Conservation (phyloP, 2,888 invertebrate genomes). For the Cheilosia impressa region DNA sequence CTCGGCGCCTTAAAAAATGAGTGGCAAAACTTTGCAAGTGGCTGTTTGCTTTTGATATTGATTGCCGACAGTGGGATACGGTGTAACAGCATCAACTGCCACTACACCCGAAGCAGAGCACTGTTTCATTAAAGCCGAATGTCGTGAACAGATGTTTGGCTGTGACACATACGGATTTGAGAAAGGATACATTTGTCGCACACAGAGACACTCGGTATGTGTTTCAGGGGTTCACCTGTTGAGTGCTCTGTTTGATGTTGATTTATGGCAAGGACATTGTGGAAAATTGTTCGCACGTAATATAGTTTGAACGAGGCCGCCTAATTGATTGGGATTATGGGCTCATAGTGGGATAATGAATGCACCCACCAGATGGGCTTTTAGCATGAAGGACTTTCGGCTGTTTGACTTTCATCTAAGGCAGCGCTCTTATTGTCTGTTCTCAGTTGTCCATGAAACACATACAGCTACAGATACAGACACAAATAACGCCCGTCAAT, state of each 20-base stretch:
- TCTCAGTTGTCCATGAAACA: neutral
- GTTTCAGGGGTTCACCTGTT: conserved; percentile 52
- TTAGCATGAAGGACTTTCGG: neutral
- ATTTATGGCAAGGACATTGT: conserved; percentile 51
- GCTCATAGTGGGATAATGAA: conserved; percentile 17
- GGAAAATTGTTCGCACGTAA: conserved; percentile 29
- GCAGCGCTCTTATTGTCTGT: neutral
- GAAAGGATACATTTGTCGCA: conserved; percentile 43
- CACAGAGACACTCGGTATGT: neutral
- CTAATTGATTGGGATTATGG: conserved; percentile 28
- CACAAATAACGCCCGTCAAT: conserved; percentile 45
- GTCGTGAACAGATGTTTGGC: conserved; percentile 65
- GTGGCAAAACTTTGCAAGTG: conserved; percentile 62
- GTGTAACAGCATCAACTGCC: conserved; percentile 36
- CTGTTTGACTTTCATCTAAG: conserved; percentile 1
- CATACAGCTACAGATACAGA: conserved; percentile 35
- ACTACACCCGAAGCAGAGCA: conserved; percentile 16
- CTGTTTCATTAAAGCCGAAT: conserved; percentile 65
- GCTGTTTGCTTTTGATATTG: conserved; percentile 70
- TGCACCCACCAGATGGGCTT: conserved; percentile 1
- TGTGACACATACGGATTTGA: conserved; percentile 50
- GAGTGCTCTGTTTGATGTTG: conserved; percentile 56
- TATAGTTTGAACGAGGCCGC: conserved; percentile 25
- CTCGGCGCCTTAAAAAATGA: conserved; percentile 33
- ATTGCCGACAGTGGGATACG: conserved; percentile 48